These are phyloP conservation scores for Amphimallon solstitiale DNA, from an alignment of 2,888 invertebrate species.

Conservation along the genomic window DNA sequence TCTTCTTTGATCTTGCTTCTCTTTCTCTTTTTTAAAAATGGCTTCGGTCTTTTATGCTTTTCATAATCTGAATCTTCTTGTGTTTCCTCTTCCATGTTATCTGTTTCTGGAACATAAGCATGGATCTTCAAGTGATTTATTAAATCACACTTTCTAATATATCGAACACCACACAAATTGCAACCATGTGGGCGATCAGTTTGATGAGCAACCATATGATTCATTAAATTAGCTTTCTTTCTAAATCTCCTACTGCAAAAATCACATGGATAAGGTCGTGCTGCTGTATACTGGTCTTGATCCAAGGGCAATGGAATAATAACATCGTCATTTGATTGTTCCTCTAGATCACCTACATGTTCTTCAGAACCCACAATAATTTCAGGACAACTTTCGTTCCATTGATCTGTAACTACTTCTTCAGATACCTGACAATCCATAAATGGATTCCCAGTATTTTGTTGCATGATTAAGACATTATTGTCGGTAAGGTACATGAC, in stretches of 20 bases:
- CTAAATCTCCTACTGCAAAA: constrained; percentile 86
- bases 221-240: constrained; percentile 85
- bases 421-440: constrained; percentile 59
- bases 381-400: constrained; percentile 78
- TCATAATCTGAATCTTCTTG: constrained; percentile 61
- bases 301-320: constrained; percentile 83
- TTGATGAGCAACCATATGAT: constrained; percentile 89
- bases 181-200: constrained; percentile 85
- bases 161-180: constrained; percentile 83
- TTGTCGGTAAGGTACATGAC: constrained; percentile 61
- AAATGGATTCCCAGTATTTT: constrained; percentile 51
- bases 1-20: constrained; percentile 58
- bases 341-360: constrained; percentile 61
- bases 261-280: constrained; percentile 86
- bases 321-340: constrained; percentile 70
- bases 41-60: constrained; percentile 56
- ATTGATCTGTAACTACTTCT: constrained; percentile 84
- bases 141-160: constrained; percentile 81
- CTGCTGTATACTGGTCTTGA: constrained; percentile 80
- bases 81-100: constrained; percentile 66
- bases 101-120: constrained; percentile 77
- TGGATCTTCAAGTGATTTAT: constrained; percentile 86
- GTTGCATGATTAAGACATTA: constrained; percentile 60
- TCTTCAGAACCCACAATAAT: constrained; percentile 70
- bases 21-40: constrained; percentile 50